These are phyloP conservation scores for Brachypodius melanocephalos DNA, from an alignment of 2,113 vertebrate species.

Conservation along the genomic window DNA sequence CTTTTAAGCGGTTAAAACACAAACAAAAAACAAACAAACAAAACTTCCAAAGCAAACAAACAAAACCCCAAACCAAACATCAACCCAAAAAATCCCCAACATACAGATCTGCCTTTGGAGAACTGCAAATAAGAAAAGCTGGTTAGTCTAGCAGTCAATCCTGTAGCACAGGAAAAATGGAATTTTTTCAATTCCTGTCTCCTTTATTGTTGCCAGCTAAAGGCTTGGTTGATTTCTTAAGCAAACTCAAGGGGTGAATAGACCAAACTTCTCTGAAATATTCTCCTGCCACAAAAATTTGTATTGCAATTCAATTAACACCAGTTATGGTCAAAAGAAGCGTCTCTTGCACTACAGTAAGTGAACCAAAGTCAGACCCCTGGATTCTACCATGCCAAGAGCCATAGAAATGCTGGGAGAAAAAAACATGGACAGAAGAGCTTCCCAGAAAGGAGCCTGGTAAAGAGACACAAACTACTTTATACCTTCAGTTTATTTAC, in stretches of 20 bases:
- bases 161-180: background rate
- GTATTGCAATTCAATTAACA: background rate
- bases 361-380: background rate
- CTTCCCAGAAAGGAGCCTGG: background rate
- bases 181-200: constrained; percentile 10
- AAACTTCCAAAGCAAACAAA: background rate
- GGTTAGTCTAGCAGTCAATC: constrained; percentile 2
- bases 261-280: background rate
- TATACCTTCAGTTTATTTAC: background rate
- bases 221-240: background rate
- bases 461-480: background rate
- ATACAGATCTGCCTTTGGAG: background rate
- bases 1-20: background rate
- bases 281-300: background rate
- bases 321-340: background rate
- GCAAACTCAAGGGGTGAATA: background rate
- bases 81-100: background rate
- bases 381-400: background rate
- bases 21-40: background rate
- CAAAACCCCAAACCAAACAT: background rate
- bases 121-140: constrained; percentile 29
- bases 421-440: background rate
- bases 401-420: background rate
- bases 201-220: background rate
- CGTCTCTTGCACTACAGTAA: background rate